Conservation (phyloP, 2,113 vertebrate species). For the Pelmatolapia mariae region DNA sequence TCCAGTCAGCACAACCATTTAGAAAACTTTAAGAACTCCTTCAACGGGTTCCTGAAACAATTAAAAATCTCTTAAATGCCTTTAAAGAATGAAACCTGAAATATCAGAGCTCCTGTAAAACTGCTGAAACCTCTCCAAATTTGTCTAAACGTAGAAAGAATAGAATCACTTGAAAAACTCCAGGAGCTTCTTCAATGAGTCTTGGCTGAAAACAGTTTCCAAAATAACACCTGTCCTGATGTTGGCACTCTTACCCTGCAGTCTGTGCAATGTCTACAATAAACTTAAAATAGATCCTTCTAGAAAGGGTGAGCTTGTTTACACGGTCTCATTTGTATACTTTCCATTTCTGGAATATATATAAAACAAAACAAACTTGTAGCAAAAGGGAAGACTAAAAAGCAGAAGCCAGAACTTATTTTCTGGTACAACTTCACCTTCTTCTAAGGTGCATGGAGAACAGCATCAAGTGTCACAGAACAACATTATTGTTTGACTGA, state of each 20-base stretch:
- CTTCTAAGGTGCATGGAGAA: not conserved
- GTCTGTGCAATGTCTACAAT: not conserved
- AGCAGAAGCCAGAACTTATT: not conserved
- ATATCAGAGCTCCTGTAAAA: not conserved
- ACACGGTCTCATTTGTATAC: not conserved
- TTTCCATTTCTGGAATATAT: not conserved
- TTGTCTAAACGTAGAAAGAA: not conserved
- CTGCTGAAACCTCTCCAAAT: not conserved
- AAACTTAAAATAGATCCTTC: not conserved
- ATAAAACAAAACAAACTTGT: not conserved
- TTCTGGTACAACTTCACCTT: not conserved
- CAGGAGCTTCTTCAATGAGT: not conserved
- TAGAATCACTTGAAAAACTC: not conserved
- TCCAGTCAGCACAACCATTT: not conserved
- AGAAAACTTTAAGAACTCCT: not conserved
- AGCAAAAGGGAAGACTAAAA: not conserved
- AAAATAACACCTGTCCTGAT: not conserved
- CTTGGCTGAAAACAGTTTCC: not conserved
- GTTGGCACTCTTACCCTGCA: not conserved
- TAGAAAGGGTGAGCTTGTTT: not conserved
- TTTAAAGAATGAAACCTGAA: not conserved
- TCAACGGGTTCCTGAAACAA: not conserved
- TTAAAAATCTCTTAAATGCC: not conserved
- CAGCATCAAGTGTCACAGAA: not conserved
- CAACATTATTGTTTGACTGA: not conserved